A percentile compares a stretch with the other conserved stretches of the same genome.
phyloP scores from a whole-genome alignment of 2,888 invertebrate species.

The Brenthis ino region DNA sequence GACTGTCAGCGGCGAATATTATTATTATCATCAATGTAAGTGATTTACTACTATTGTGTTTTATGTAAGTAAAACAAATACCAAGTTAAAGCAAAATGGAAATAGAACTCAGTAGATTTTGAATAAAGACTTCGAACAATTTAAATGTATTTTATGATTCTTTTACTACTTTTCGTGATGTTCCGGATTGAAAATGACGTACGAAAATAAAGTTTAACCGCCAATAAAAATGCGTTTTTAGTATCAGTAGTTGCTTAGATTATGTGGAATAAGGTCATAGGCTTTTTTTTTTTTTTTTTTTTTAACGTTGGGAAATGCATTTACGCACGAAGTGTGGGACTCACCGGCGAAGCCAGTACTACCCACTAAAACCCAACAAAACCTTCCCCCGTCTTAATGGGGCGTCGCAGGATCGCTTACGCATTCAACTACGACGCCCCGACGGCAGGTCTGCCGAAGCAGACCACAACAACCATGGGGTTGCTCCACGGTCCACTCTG shows the following conservation, averaged over 20 bases:
- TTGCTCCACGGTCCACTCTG: no score
- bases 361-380: no score
- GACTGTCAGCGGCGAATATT: conserved; percentile 48
- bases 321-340: no score
- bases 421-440: no score
- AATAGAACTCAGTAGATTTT: conserved; percentile 17
- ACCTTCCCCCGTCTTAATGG: no score
- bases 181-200: conserved; percentile 14
- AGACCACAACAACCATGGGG: no score
- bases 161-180: conserved; percentile 18
- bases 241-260: not conserved
- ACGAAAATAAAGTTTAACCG: conserved; percentile 13
- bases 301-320: no score
- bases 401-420: no score
- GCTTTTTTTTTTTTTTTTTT: no score
- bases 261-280: conserved; percentile 11
- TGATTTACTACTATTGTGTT: conserved; percentile 39
- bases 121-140: conserved; percentile 11
- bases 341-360: no score
- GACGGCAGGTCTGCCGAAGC: no score
- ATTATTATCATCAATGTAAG: conserved; percentile 42
- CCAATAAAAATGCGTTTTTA: conserved; percentile 10
- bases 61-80: conserved; percentile 31
- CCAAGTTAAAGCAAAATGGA: conserved; percentile 14
- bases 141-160: conserved; percentile 17